Conservation (phyloP, 1,140 invertebrate species). For the Bombus turneri region DNA sequence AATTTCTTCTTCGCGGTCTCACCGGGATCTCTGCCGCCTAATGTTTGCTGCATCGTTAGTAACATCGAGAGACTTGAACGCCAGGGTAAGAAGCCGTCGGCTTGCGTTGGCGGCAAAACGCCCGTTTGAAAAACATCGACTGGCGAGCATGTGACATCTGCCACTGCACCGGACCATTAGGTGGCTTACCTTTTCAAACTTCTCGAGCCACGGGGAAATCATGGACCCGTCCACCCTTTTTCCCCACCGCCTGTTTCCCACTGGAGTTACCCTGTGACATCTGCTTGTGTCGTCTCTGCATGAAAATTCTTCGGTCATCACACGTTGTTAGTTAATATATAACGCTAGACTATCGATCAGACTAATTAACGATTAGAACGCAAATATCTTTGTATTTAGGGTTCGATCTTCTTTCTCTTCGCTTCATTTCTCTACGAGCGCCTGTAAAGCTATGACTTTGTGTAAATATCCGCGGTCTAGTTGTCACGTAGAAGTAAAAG, state of each 20-base stretch:
- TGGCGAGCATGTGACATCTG: conserved; percentile 76
- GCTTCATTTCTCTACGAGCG: too few relatives aligned
- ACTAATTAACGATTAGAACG: too few relatives aligned
- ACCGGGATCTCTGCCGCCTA: conserved; percentile 56
- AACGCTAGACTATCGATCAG: too few relatives aligned
- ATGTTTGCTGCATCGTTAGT: conserved; percentile 79
- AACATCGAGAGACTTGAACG: conserved; percentile 79
- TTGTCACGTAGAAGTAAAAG: too few relatives aligned
- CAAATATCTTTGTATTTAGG: too few relatives aligned
- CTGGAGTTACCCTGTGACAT: not conserved
- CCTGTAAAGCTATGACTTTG: not conserved
- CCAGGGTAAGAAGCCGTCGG: conserved; percentile 78
- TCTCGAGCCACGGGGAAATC: conserved; percentile 44
- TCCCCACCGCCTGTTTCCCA: not conserved
- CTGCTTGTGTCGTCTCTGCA: not conserved
- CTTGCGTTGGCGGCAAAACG: conserved; percentile 76
- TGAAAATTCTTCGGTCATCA: not conserved
- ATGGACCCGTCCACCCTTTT: not conserved
- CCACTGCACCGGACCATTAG: conserved; percentile 60
- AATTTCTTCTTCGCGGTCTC: conserved; percentile 74
- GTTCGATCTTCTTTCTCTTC: too few relatives aligned
- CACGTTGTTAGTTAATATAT: too few relatives aligned
- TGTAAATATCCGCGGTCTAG: not conserved
- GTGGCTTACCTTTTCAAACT: conserved; percentile 60
- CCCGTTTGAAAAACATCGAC: conserved; percentile 79